Evolutionary conservation across 2,113 vertebrate species (phyloP).

Genomic region (Archocentrus centrarchus): DNA sequence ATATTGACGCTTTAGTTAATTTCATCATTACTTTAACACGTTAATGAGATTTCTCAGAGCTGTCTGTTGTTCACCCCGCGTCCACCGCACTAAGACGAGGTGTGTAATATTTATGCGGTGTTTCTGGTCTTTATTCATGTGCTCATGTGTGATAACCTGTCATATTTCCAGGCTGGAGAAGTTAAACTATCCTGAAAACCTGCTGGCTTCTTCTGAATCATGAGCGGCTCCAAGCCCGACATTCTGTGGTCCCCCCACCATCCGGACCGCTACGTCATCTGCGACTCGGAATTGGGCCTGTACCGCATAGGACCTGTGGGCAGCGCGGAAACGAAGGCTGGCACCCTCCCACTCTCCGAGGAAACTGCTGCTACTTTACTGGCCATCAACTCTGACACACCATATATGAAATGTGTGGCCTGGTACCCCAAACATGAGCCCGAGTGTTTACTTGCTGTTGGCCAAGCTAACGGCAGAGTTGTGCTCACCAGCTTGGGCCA

Average conservation of each 20-base stretch:
- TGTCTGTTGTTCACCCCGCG: too few relatives aligned
- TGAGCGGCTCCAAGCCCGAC: conserved; percentile 97
- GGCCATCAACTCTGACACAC: conserved; percentile 96
- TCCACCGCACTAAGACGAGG: not conserved
- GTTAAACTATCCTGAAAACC: conserved; percentile 23
- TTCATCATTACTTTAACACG: not conserved
- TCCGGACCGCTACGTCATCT: conserved; percentile 94
- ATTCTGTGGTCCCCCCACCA: conserved; percentile 98
- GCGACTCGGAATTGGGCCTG: conserved; percentile 94
- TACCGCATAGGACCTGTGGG: conserved; percentile 92
- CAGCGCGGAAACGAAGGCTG: conserved; percentile 88
- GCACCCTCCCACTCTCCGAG: conserved; percentile 89
- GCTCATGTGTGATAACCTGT: not conserved
- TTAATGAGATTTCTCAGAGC: not conserved
- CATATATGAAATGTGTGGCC: conserved; percentile 99
- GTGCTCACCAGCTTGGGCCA: conserved; percentile 96
- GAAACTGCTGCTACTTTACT: conserved; percentile 93
- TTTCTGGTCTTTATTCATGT: not conserved
- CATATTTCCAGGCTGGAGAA: not conserved
- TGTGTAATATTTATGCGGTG: not conserved
- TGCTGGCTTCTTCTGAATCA: conserved; percentile 69
- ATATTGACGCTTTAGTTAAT: not conserved
- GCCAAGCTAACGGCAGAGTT: conserved; percentile 97
- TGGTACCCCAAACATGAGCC: conserved; percentile 98
- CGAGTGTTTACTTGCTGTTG: conserved; percentile 95